phyloP scores from a whole-genome alignment of 1,140 invertebrate species.

The Heliconius nattereri region DNA sequence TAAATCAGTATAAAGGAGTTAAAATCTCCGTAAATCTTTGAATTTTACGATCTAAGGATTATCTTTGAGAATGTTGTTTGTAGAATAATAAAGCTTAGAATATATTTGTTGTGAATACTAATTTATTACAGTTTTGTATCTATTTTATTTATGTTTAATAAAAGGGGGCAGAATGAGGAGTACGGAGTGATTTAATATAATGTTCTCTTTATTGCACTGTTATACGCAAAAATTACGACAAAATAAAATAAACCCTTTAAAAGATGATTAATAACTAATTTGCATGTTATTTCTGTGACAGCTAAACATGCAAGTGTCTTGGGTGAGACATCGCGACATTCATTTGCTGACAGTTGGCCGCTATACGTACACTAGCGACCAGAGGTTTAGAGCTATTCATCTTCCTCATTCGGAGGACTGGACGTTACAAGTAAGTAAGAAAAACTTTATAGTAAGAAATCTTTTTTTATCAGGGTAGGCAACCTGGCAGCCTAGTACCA shows the following conservation, averaged over 20 bases:
- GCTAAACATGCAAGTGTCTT: conserved; percentile 92
- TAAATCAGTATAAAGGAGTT: conserved; percentile 44
- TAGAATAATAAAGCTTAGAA: conserved; percentile 42
- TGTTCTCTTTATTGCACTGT: too few species aligned
- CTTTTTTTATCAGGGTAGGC: too few species aligned
- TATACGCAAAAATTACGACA: too few species aligned
- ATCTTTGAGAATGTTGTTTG: conserved; percentile 36
- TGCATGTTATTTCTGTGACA: conserved; percentile 46
- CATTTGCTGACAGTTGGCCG: conserved; percentile 93
- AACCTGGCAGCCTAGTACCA: too few species aligned
- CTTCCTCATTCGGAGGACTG: conserved; percentile 92
- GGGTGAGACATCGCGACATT: conserved; percentile 93
- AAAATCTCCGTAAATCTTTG: conserved; percentile 41
- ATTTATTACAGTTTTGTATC: not conserved
- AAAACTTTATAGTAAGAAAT: too few species aligned
- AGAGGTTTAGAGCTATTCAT: conserved; percentile 92
- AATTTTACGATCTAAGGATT: conserved; percentile 47
- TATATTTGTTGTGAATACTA: conserved; percentile 1
- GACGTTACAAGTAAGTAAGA: conserved; percentile 85
- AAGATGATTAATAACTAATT: too few species aligned
- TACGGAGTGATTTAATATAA: too few species aligned
- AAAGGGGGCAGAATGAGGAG: too few species aligned
- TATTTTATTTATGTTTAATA: not conserved
- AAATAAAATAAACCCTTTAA: too few species aligned
- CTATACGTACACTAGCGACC: conserved; percentile 95